phyloP scores from a whole-genome alignment of 1,140 invertebrate genomes.

The Trinorchestia longiramus region DNA sequence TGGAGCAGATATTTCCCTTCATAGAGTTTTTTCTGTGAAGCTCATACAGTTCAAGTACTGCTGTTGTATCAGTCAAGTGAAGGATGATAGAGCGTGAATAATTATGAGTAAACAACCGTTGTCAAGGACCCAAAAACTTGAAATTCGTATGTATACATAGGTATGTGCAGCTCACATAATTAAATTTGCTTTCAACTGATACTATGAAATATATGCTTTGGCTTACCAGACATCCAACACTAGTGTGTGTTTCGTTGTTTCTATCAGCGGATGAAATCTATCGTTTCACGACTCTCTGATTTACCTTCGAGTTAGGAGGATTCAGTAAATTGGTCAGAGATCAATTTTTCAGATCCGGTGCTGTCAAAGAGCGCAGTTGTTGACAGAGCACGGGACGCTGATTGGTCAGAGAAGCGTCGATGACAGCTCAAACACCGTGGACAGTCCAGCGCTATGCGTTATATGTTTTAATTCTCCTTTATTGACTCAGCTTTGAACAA shows the following conservation, averaged over 20 bases:
- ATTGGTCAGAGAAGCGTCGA: slow-evolving; percentile 16
- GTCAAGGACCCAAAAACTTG: no score
- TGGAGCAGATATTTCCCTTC: no score
- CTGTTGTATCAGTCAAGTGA: no score
- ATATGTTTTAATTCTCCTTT: background rate
- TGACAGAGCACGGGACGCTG: background rate
- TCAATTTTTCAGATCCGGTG: background rate
- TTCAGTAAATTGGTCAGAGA: background rate
- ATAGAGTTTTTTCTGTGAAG: no score
- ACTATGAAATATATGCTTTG: background rate
- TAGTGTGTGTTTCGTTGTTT: background rate
- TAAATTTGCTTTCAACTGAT: background rate
- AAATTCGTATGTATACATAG: no score
- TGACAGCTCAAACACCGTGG: background rate
- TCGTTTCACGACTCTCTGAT: background rate
- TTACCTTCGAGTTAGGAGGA: background rate
- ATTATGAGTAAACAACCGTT: no score
- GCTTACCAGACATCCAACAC: background rate
- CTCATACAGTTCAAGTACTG: no score
- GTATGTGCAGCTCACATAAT: background rate
- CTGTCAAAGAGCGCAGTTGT: background rate
- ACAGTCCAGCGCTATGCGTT: background rate
- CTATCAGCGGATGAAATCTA: background rate
- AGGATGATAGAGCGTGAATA: no score
- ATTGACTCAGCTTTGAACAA: background rate